phyloP scores from a whole-genome alignment of 2,113 vertebrate species.

The Geococcyx californianus region DNA sequence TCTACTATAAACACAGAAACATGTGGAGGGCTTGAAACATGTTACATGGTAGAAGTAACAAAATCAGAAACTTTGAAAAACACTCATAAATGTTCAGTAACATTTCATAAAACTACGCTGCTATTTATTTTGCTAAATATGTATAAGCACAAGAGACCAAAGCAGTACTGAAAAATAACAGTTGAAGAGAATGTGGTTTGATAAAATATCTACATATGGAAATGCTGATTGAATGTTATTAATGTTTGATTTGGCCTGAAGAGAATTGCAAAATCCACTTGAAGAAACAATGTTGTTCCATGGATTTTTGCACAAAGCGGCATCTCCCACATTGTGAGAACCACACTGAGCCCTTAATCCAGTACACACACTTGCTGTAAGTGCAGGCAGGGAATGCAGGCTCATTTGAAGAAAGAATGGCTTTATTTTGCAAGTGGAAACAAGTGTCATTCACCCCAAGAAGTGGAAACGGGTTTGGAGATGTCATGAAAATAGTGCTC shows the following conservation, averaged over 20 bases:
- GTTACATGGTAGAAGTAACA: constrained; percentile 20
- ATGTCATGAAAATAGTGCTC: neutral
- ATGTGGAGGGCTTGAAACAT: constrained; percentile 60
- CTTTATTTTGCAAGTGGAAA: neutral
- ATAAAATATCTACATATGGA: constrained; percentile 45
- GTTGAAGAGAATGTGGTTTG: neutral
- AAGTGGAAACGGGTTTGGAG: neutral
- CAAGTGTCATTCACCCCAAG: neutral
- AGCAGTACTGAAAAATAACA: constrained; percentile 10
- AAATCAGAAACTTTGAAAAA: constrained; percentile 56
- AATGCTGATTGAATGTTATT: constrained; percentile 13
- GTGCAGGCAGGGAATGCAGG: neutral
- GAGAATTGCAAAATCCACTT: neutral
- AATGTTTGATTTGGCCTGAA: constrained; percentile 42
- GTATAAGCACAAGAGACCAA: neutral
- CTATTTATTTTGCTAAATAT: constrained; percentile 1
- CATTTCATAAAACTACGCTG: constrained; percentile 34
- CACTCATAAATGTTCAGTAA: constrained; percentile 38
- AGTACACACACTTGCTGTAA: neutral
- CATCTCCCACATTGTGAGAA: neutral
- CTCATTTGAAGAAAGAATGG: neutral
- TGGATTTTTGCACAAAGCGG: neutral
- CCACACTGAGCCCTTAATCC: neutral
- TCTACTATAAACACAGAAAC: constrained; percentile 45
- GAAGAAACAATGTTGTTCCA: neutral